Evolutionary conservation across 23 tunicate species (phyloP), one percentile per base, ranked within the genome.

Genomic region (Corella eumyota): DNA sequence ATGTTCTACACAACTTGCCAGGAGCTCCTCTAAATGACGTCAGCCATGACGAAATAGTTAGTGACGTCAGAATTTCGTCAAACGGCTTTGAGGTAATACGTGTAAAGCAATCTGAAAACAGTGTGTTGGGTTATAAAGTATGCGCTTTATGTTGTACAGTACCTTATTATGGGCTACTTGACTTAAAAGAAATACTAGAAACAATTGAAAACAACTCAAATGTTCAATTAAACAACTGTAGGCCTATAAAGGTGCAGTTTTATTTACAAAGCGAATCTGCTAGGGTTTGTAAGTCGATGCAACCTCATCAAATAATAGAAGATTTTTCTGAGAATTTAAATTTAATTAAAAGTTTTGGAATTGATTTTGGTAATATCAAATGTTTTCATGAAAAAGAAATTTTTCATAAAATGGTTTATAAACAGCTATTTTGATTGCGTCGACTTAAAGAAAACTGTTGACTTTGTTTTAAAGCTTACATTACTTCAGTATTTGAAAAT

Each of bases 201-300:
- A 72, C 65, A 58, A 64, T 80, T 13, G 21, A 33, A 1, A 22
- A 31, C 28, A 64, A 57, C 45, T n/a, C 34, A 4, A 48, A 34
- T 22, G n/a, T 34, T 2, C 45, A 31, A 4, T 25, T 80, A 19
- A 29, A 33, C 4, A 64, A 59, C 29, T 20, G 66, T 11, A 47
- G 90, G 19, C 79, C 79, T 32, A 28, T 35, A 0, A 72, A 73
- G 33, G 64, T 45, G 24, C 4, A 56, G 0, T 29, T 72, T 28
- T 80, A 72, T 66, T 49, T 80, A 24, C 90, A 80, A 53, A 62
- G 79, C 20, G 90, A 80, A 65, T 73, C 90, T 9, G 79, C 76
- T 1, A 64, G 90, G 37, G 50, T 65, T 7, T 33, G 63, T 1
- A 32, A 48, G 31, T 40, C 74, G 24, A 47, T 13, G 23, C 79